These are phyloP conservation scores for Thymallus thymallus DNA, from an alignment of 2,113 vertebrate genomes.

Conservation along the genomic window DNA sequence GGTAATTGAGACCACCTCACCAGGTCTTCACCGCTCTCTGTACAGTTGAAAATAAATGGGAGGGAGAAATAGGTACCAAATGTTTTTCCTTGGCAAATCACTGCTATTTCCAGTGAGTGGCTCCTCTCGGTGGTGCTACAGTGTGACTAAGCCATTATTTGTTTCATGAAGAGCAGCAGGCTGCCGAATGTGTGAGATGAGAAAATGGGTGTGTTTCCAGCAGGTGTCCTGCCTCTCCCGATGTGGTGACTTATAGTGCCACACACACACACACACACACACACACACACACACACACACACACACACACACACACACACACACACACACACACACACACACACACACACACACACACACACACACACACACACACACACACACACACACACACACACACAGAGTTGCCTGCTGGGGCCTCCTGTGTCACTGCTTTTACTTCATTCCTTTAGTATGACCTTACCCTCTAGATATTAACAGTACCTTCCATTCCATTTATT, in stretches of 20 bases:
- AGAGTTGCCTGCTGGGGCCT: too few species aligned
- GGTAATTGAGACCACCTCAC: slow-evolving; percentile 39
- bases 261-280: too few species aligned
- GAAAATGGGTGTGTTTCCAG: slow-evolving; percentile 63
- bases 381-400: slow-evolving; percentile 13
- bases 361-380: not conserved
- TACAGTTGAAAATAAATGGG: slow-evolving; percentile 40
- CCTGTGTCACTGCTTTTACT: too few species aligned
- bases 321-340: too few species aligned
- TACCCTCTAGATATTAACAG: too few species aligned
- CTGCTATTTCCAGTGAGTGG: slow-evolving; percentile 61
- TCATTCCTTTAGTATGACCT: too few species aligned
- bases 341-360: too few species aligned
- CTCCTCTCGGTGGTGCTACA: slow-evolving; percentile 57
- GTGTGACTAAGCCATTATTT: slow-evolving; percentile 68
- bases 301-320: too few species aligned
- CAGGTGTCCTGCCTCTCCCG: slow-evolving; percentile 49
- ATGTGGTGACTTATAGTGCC: slow-evolving; percentile 29
- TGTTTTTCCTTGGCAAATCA: slow-evolving; percentile 50
- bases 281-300: too few species aligned
- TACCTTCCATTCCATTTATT: too few species aligned
- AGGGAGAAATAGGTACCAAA: slow-evolving; percentile 37
- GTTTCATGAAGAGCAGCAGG: slow-evolving; percentile 67
- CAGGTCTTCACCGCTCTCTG: slow-evolving; percentile 38
- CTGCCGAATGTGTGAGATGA: slow-evolving; percentile 64